Conservation (phyloP, 2,113 vertebrate genomes). For the Thamnophis sirtalis region DNA sequence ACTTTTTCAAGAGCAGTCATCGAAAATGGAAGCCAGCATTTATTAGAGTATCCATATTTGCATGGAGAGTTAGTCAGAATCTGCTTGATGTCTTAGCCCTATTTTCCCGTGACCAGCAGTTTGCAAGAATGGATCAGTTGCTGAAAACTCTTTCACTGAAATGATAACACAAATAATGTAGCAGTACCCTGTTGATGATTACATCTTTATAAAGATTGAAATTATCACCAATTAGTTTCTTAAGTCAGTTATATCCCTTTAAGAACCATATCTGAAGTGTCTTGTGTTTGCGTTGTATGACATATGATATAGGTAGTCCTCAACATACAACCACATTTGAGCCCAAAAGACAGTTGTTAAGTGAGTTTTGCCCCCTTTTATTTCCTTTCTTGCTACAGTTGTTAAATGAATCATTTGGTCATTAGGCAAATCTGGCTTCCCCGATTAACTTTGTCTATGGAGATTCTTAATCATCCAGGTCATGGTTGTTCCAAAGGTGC, state of each 20-base stretch:
- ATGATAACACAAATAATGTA: neutral
- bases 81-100: neutral
- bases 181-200: neutral
- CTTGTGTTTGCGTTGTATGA: neutral
- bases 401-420: too few species aligned
- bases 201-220: neutral
- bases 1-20: neutral
- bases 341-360: too few species aligned
- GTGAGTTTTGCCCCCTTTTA: too few species aligned
- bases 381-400: too few species aligned
- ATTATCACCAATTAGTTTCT: neutral
- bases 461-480: too few species aligned
- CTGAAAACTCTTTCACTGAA: neutral
- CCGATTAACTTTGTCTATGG: too few species aligned
- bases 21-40: neutral
- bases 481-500: too few species aligned
- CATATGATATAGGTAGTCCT: neutral
- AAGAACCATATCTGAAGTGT: neutral
- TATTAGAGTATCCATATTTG: neutral
- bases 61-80: neutral
- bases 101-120: neutral
- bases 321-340: too few species aligned
- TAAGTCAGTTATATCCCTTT: neutral
- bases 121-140: neutral
- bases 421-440: too few species aligned